Percentiles rank a stretch among this genome's conserved stretches.
These are phyloP conservation scores for Nephila pilipes DNA, from an alignment of 1,140 invertebrate species.

Conservation along the genomic window DNA sequence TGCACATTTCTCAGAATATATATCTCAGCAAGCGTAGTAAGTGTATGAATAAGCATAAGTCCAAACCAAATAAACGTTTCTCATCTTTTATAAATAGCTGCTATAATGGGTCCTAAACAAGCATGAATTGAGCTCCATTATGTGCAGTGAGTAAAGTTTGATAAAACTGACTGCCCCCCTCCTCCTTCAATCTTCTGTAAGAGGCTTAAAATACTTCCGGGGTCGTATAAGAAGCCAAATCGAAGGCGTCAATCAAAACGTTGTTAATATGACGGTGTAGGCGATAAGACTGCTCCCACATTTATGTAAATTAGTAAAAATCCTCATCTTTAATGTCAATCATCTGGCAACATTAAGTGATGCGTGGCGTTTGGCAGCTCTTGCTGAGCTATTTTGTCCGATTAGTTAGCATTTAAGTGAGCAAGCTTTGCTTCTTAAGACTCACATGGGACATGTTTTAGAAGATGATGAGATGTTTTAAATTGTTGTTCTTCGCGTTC, in stretches of 20 bases:
- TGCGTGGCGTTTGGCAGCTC: background rate
- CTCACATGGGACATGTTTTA: background rate
- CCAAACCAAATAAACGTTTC: background rate
- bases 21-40: background rate
- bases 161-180: background rate
- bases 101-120: background rate
- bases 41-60: background rate
- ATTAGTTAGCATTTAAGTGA: background rate
- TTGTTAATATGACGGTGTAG: conserved; percentile 23
- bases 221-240: conserved; percentile 13
- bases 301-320: conserved; percentile 45
- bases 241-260: conserved; percentile 9
- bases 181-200: background rate
- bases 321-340: conserved; percentile 36
- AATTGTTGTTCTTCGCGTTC: background rate
- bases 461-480: background rate
- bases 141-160: background rate
- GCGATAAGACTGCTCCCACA: conserved; percentile 45
- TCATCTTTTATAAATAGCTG: background rate
- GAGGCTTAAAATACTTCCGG: conserved; percentile 46
- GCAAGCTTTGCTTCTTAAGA: background rate
- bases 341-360: background rate
- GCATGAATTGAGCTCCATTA: background rate
- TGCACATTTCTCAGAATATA: no score
- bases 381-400: background rate